These are phyloP conservation scores for Kryptolebias marmoratus DNA, from an alignment of 2,113 vertebrate species.

Conservation along the genomic window DNA sequence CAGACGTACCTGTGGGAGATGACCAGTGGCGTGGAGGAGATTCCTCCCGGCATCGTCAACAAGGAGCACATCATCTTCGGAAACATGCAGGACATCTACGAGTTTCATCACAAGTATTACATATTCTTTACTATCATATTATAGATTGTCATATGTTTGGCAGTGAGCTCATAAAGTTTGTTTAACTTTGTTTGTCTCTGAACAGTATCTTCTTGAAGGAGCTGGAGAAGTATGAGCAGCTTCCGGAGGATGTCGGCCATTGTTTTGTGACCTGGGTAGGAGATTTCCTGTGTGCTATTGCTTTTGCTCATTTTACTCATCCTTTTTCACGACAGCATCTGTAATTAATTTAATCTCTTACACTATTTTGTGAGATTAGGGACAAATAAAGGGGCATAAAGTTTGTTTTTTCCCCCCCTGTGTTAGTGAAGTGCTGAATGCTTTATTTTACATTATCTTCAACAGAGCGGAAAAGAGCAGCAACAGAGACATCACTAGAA, in stretches of 20 bases:
- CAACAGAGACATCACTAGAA: not conserved
- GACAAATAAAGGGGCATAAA: too few species aligned
- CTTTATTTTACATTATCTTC: too few species aligned
- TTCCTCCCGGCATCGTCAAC: slow-evolving; percentile 96
- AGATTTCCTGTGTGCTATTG: not conserved
- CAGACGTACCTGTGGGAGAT: slow-evolving; percentile 99
- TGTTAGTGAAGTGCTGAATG: too few species aligned
- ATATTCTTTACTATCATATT: not conserved
- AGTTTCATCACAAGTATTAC: slow-evolving; percentile 96
- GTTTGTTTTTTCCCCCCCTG: too few species aligned
- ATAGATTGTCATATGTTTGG: too few species aligned
- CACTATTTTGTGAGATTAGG: too few species aligned
- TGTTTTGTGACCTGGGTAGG: slow-evolving; percentile 99
- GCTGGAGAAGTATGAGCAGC: slow-evolving; percentile 97
- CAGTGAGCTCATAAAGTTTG: not conserved
- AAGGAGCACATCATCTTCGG: slow-evolving; percentile 99
- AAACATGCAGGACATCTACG: slow-evolving; percentile 99
- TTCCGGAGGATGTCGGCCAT: slow-evolving; percentile 98
- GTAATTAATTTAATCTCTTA: not conserved
- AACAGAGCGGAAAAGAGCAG: too few species aligned
- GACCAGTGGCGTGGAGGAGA: slow-evolving; percentile 98
- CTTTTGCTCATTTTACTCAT: not conserved
- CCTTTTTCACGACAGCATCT: not conserved
- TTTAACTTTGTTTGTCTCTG: not conserved
- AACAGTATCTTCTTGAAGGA: slow-evolving; percentile 97